Evolutionary conservation across 2,113 vertebrate genomes (phyloP).

Genomic region (Scopus umbretta): DNA sequence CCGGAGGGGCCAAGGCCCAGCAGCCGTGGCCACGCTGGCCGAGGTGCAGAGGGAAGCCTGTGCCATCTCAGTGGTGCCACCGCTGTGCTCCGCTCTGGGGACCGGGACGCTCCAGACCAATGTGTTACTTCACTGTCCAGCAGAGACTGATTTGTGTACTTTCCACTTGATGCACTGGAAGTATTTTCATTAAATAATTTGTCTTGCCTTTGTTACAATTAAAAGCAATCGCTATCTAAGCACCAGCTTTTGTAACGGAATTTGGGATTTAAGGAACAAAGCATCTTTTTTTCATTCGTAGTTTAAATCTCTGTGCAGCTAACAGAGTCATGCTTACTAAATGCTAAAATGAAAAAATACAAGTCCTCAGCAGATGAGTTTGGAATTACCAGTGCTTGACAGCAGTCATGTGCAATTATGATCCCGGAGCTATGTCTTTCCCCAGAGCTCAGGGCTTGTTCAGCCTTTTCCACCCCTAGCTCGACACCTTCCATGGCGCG

Average conservation of each 20-base stretch:
- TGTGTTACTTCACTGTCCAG: rapidly evolving
- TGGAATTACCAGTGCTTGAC: neutral
- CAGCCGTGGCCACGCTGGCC: rapidly evolving
- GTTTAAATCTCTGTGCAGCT: neutral
- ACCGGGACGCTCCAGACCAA: rapidly evolving
- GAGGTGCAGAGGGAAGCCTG: neutral
- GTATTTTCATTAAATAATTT: neutral
- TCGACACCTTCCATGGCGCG: rapidly evolving
- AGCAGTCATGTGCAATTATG: neutral
- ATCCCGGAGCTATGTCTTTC: neutral
- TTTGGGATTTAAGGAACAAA: neutral
- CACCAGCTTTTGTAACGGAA: neutral
- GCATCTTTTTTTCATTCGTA: neutral
- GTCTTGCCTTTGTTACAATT: neutral
- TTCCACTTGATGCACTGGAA: neutral
- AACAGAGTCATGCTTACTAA: neutral
- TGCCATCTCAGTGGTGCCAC: neutral
- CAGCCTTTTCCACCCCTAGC: neutral
- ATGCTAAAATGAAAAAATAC: neutral
- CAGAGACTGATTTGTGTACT: neutral
- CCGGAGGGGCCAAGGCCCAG: neutral
- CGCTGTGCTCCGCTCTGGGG: neutral
- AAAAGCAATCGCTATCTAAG: neutral
- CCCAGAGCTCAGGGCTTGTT: neutral
- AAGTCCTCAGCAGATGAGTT: neutral